phyloP scores from a whole-genome alignment of 2,888 invertebrate species.

The Acleris sparsana region DNA sequence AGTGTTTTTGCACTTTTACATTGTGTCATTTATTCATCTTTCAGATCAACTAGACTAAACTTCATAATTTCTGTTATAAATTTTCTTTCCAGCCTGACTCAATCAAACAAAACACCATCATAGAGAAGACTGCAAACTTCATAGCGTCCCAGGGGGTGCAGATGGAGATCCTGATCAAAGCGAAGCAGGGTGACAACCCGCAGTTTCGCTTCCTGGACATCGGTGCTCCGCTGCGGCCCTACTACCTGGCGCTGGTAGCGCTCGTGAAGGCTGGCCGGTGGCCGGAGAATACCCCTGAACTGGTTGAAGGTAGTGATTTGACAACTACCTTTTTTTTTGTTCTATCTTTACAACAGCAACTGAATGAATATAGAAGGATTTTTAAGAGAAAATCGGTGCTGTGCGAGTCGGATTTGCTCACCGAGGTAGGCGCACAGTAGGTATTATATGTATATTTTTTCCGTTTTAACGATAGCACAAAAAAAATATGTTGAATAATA shows the following conservation, averaged over 20 bases:
- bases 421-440: too few species aligned
- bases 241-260: constrained; percentile 89
- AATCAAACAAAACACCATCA: constrained; percentile 94
- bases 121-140: constrained; percentile 96
- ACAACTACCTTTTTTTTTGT: too few species aligned
- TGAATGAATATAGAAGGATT: too few species aligned
- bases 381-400: too few species aligned
- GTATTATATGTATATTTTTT: too few species aligned
- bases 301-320: constrained; percentile 60
- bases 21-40: too few species aligned
- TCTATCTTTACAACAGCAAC: too few species aligned
- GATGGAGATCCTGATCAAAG: constrained; percentile 99
- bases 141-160: constrained; percentile 96
- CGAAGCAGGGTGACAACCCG: constrained; percentile 96
- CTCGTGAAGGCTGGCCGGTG: constrained; percentile 70
- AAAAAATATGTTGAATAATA: too few species aligned
- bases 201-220: constrained; percentile 97
- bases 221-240: constrained; percentile 92
- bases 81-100: constrained; percentile 89
- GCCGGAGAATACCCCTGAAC: constrained; percentile 65
- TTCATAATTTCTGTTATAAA: not conserved
- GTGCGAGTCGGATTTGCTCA: too few species aligned
- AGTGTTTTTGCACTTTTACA: too few species aligned
- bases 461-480: too few species aligned
- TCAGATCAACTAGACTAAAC: too few species aligned